These are phyloP conservation scores for Enteromius paludinosus DNA, from an alignment of 2,797 vertebrate genomes.

Conservation along the genomic window DNA sequence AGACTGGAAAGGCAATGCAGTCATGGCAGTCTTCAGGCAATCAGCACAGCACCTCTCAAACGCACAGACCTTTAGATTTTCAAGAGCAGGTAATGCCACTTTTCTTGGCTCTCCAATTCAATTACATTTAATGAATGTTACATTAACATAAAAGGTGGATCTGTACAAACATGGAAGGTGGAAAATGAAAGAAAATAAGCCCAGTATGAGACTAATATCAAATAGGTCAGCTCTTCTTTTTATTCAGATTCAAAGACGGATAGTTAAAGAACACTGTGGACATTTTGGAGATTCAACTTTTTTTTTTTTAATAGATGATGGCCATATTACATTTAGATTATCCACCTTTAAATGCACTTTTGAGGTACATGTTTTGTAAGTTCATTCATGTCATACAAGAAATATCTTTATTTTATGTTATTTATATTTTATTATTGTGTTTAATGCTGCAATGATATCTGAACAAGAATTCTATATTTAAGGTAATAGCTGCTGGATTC, in stretches of 20 bases:
- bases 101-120: conserved; percentile 57
- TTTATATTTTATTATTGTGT: not conserved
- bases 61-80: conserved; percentile 53
- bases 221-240: conserved; percentile 21
- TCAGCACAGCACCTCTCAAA: conserved; percentile 47
- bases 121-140: conserved; percentile 60
- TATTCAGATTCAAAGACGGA: not conserved
- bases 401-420: too few species aligned
- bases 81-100: conserved; percentile 52
- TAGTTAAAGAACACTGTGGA: not conserved
- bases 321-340: not conserved
- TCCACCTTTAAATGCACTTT: too few species aligned
- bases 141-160: conserved; percentile 56
- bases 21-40: conserved; percentile 47
- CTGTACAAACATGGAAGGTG: conserved; percentile 12
- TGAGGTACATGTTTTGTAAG: not conserved
- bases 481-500: too few species aligned
- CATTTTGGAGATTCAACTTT: too few species aligned
- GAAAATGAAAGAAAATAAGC: conserved; percentile 23
- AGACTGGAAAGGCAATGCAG: conserved; percentile 53
- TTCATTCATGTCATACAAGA: not conserved
- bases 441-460: not conserved
- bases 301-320: not conserved
- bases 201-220: conserved; percentile 11
- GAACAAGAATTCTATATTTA: not conserved